Evolutionary conservation across 2,797 vertebrate genomes (phyloP).

Genomic region (Sebastes reedi): DNA sequence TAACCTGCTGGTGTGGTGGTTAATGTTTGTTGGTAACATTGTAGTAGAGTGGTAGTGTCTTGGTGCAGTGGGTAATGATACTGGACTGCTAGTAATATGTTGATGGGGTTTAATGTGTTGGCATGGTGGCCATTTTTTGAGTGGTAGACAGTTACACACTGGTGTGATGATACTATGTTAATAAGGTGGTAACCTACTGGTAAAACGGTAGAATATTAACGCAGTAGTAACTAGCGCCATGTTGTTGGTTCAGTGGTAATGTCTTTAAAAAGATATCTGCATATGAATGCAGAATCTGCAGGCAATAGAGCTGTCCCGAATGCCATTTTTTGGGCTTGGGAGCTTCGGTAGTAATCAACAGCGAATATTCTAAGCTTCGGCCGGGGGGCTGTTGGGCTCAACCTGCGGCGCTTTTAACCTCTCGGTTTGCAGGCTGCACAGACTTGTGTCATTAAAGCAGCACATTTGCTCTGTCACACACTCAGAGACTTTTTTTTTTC

Average conservation of each 20-base stretch:
- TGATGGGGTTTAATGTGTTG: not conserved
- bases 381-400: too few species aligned
- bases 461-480: too few species aligned
- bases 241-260: not conserved
- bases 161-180: not conserved
- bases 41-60: not conserved
- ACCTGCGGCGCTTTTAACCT: too few species aligned
- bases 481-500: too few species aligned
- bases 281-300: too few species aligned
- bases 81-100: not conserved
- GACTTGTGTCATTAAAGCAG: too few species aligned
- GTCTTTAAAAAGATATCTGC: too few species aligned
- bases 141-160: not conserved
- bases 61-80: not conserved
- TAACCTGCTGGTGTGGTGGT: not conserved
- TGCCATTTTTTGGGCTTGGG: too few species aligned
- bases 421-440: too few species aligned
- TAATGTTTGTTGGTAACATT: not conserved
- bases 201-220: not conserved
- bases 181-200: not conserved
- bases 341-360: too few species aligned
- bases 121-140: not conserved
- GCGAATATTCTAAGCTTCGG: too few species aligned
- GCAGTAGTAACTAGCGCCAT: not conserved
- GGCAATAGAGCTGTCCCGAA: too few species aligned